A percentile compares a stretch with the other conserved stretches of the same genome.
phyloP scores from a whole-genome alignment of 64 coral and sea anemone species.

The Montipora foliosa region DNA sequence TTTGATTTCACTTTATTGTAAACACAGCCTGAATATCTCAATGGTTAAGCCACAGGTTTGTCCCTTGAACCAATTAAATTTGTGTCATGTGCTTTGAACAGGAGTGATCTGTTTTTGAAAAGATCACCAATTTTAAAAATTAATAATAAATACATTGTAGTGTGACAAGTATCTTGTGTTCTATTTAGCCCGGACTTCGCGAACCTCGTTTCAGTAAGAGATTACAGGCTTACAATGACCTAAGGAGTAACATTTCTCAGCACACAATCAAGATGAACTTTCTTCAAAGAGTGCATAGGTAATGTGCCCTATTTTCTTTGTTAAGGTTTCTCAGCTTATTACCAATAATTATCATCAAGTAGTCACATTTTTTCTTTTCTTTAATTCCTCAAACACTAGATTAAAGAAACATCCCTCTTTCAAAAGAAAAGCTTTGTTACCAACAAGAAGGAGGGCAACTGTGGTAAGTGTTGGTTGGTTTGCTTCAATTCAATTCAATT shows the following conservation, averaged over 20 bases:
- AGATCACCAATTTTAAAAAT: too few relatives aligned
- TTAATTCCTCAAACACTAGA: slow-evolving; percentile 31
- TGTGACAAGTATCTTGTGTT: neutral
- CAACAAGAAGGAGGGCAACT: slow-evolving; percentile 84
- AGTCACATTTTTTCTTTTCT: neutral
- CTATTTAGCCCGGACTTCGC: slow-evolving; percentile 86
- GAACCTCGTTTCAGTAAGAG: slow-evolving; percentile 95
- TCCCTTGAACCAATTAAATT: too few relatives aligned
- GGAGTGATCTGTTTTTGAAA: too few relatives aligned
- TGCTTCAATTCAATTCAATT: neutral
- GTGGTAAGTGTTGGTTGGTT: slow-evolving; percentile 54
- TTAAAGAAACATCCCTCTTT: slow-evolving; percentile 83
- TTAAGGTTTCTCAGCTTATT: neutral
- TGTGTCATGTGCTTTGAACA: too few relatives aligned
- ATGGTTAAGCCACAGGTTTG: too few relatives aligned
- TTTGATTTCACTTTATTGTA: neutral
- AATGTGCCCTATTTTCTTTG: neutral
- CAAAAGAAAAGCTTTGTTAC: slow-evolving; percentile 77
- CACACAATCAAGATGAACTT: slow-evolving; percentile 99
- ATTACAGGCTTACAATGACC: slow-evolving; percentile 94
- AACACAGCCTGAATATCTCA: neutral
- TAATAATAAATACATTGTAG: neutral
- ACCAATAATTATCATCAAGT: neutral
- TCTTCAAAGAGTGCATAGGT: slow-evolving; percentile 89
- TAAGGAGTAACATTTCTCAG: slow-evolving; percentile 95